Base-by-base conservation (phyloP, 2,797 vertebrate genomes). In the Ctenochaetus hawaiiensis region DNA sequence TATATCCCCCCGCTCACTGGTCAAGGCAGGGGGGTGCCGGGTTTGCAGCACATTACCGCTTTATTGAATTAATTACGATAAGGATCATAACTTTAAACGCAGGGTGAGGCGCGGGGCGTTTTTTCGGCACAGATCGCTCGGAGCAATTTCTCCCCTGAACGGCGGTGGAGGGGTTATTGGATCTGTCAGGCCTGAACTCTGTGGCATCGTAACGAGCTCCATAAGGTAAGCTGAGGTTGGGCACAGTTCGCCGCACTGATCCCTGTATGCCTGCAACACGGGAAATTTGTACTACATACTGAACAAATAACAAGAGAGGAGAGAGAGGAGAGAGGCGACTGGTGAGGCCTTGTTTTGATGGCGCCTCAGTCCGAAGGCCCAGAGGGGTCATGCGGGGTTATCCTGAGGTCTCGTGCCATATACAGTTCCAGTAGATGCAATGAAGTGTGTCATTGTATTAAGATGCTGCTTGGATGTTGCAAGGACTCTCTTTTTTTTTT, bases 51-150 rank as follows among this genome's bases (percentile, higher is more conserved):
- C 96, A 97, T 98, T 98, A 97, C 96, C 95, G 94, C 97, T 98
- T 99, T 99, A 99, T 99, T 99, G 97, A 99, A 99, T 99, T 99
- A 98, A 99, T 99, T 98, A 97, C 92, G 98, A 99, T 99, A 99
- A 99, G 96, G 96, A 99, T 99, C 98, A 96, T 96, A 97, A 97
- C 97, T 98, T 98, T 98, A 99, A 99, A 98, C 96, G 95, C 95
- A 94, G 96, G 97, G 97, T 98, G 96, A 98, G 96, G 96, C 90
- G 92, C 94, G 96, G 97, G 96, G 79, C 87, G 85, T 30, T 90
- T 91, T 87, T 96, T 94, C 94, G 93, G 93, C 81, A 64, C 67
- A 66, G 94, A 97, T 97, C 93, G 97, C 97, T 98, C 92, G 93
- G 94, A 98, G 97, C 97, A 96, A 95, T 97, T 96, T 97, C 89